Evolutionary conservation across 2,888 invertebrate species (phyloP).

Genomic region (Drosophila anomelani): DNA sequence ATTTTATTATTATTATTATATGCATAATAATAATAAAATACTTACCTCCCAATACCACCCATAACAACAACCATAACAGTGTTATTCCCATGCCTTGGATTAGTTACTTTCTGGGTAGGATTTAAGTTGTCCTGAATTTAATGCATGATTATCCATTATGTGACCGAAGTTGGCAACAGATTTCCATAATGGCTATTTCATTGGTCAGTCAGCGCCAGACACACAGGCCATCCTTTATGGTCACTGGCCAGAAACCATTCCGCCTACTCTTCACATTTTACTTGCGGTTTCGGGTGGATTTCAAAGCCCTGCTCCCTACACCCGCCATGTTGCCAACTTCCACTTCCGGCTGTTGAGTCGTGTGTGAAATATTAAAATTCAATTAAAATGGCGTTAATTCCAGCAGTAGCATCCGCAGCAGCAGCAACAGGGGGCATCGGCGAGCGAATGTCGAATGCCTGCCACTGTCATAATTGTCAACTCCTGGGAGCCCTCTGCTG

Average conservation of each 20-base stretch:
- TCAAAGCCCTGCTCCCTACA: slow-evolving; percentile 52
- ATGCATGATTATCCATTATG: slow-evolving; percentile 60
- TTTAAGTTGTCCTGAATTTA: slow-evolving; percentile 41
- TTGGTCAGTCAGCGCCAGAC: slow-evolving; percentile 48
- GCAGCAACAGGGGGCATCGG: slow-evolving; percentile 36
- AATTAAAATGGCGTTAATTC: slow-evolving; percentile 83
- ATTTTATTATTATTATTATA: neutral
- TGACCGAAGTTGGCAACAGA: slow-evolving; percentile 61
- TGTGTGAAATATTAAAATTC: slow-evolving; percentile 83
- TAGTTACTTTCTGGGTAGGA: neutral
- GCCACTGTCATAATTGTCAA: slow-evolving; percentile 80
- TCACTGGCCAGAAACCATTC: slow-evolving; percentile 26
- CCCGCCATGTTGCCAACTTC: slow-evolving; percentile 40
- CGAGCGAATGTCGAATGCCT: slow-evolving; percentile 50
- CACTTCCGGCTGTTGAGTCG: slow-evolving; percentile 60
- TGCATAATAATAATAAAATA: neutral
- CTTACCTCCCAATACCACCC: neutral
- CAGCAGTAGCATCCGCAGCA: slow-evolving; percentile 45
- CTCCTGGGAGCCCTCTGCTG: slow-evolving; percentile 56
- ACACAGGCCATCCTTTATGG: slow-evolving; percentile 26
- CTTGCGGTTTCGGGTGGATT: slow-evolving; percentile 69
- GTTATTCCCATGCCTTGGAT: neutral
- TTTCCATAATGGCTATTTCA: slow-evolving; percentile 75
- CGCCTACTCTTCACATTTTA: slow-evolving; percentile 58
- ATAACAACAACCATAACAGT: neutral